Evolutionary conservation across 2,113 vertebrate genomes (phyloP).

Genomic region (Mobula hypostoma): DNA sequence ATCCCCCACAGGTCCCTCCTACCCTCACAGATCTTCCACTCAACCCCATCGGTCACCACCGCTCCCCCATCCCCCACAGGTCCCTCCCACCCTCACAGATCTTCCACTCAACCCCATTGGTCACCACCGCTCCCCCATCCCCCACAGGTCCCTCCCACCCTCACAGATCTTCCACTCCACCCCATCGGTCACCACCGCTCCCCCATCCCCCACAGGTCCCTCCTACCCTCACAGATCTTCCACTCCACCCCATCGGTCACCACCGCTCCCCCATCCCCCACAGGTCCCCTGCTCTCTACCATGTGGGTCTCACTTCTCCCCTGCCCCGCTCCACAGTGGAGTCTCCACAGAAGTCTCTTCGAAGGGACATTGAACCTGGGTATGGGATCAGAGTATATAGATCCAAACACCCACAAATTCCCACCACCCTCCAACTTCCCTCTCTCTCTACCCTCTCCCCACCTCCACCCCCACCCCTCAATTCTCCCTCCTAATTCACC

Average conservation of each 20-base stretch:
- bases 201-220: conserved; percentile 18
- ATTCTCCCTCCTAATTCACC: too few relatives aligned
- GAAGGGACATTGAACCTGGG: too few relatives aligned
- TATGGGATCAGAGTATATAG: too few relatives aligned
- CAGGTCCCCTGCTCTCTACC: background rate
- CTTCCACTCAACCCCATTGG: background rate
- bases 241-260: conserved; percentile 18
- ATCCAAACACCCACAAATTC: too few relatives aligned
- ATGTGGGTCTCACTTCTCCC: background rate
- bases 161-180: background rate
- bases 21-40: too few relatives aligned
- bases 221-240: too few relatives aligned
- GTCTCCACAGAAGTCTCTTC: too few relatives aligned
- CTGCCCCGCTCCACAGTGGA: too few relatives aligned
- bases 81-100: background rate
- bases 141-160: too few relatives aligned
- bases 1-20: conserved; percentile 22
- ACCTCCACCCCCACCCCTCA: too few relatives aligned
- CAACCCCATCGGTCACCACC: background rate
- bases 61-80: conserved; percentile 36
- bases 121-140: background rate
- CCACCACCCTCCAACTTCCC: too few relatives aligned
- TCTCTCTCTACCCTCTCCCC: too few relatives aligned
- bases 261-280: background rate
- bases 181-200: conserved; percentile 17